Evolutionary conservation across 2,113 vertebrate species (phyloP).

Genomic region (Deroptyus accipitrinus): DNA sequence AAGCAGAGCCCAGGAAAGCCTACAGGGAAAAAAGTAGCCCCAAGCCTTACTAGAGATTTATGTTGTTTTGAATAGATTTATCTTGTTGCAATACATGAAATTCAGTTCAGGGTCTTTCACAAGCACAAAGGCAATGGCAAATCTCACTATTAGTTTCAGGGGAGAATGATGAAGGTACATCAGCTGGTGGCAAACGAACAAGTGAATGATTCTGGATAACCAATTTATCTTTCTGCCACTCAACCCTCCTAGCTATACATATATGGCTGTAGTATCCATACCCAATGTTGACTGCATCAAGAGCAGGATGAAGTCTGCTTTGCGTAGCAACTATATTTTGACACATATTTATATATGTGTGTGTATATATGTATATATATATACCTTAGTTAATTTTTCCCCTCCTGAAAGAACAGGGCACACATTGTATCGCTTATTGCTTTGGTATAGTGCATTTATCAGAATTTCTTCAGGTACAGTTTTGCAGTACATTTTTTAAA

Average conservation of each 20-base stretch:
- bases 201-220: neutral
- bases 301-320: neutral
- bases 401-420: neutral
- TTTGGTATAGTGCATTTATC: neutral
- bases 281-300: neutral
- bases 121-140: neutral
- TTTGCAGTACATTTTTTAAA: neutral
- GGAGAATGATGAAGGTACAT: conserved; percentile 16
- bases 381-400: neutral
- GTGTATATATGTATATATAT: neutral
- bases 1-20: neutral
- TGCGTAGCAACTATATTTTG: neutral
- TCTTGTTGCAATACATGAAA: neutral
- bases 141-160: neutral
- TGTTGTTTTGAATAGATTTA: neutral
- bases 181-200: neutral
- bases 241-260: neutral
- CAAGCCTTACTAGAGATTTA: neutral
- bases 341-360: neutral
- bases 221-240: conserved; percentile 19
- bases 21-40: neutral
- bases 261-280: neutral
- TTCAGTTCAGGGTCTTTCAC: neutral
- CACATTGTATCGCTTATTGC: neutral
- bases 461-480: neutral